Base-by-base conservation (phyloP, 2,113 vertebrate species). In the Brachyistius frenatus region DNA sequence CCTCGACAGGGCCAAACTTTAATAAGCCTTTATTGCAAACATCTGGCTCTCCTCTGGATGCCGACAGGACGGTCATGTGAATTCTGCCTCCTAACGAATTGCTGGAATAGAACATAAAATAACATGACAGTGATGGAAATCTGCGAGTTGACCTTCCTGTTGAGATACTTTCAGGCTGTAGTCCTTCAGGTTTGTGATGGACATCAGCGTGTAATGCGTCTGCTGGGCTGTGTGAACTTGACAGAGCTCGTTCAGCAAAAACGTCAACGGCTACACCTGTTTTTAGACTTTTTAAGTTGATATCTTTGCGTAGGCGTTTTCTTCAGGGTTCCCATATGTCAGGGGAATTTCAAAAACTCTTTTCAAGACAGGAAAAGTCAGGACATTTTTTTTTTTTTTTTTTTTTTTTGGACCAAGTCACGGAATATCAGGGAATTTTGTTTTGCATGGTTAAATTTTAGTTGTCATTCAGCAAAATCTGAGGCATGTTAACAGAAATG, bases 21-120 rank as follows among this genome's bases (percentile, higher is more conserved):
- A 93, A 92, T 89, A 90, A 90, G 83, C 35, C 85, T 92, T 87
- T 91, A 94, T 93, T 94, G 64, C 88, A 87, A 94, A 94, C 91
- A 94, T 93, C 88, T 94, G 93, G 67, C 73, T 79, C 84, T 89
- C 36, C 79, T 56, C 23, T 74, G 80, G 78, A 85, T 30, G 0
- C 63, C 39, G 50, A 70, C 71, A 16, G 55, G 76, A 55, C 3
- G 23, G 70, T 76, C 58, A 73, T 90, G 83, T 72, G 81, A 91
- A 84, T 79, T 74, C 77, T 76, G 80, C 81, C 66, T 91, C 82
- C 61, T 81, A 73, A 87, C 46, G 58, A 83, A 90, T 67, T 65
- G 75, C 66, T 84, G 83, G 80, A 79, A 74, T 76, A 77, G 86
- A 86, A 74, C 75, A 69, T 89, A 78, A 56, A 86, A 58, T 76